Evolutionary conservation across 2,797 vertebrate species (phyloP).

Genomic region (Squalus acanthias): DNA sequence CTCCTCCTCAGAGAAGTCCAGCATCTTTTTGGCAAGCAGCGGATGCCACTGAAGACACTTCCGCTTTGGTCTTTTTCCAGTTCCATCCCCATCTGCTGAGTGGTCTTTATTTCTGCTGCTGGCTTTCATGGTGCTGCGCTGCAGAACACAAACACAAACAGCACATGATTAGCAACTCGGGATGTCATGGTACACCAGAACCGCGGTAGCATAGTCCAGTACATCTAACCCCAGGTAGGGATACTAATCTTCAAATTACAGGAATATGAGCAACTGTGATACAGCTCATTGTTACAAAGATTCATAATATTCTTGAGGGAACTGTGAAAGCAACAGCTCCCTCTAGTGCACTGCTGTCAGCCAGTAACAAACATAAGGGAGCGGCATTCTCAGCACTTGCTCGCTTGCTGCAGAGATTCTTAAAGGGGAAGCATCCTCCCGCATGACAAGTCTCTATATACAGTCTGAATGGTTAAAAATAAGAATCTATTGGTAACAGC

Average conservation of each 20-base stretch:
- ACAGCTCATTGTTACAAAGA: constrained; percentile 8
- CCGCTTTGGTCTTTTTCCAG: constrained; percentile 87
- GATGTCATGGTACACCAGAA: neutral
- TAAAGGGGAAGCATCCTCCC: constrained; percentile 18
- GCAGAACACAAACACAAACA: constrained; percentile 28
- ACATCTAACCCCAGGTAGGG: neutral
- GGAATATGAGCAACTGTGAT: neutral
- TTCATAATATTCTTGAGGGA: neutral
- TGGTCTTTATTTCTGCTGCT: constrained; percentile 86
- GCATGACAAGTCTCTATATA: neutral
- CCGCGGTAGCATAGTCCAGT: neutral
- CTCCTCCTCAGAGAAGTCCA: constrained; percentile 94
- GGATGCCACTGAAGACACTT: constrained; percentile 99
- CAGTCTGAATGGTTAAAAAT: neutral
- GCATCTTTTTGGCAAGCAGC: constrained; percentile 87
- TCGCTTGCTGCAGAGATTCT: constrained; percentile 10
- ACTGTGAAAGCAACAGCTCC: constrained; percentile 17
- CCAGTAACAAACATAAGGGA: neutral
- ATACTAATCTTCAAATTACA: constrained; percentile 10
- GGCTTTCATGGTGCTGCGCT: constrained; percentile 75
- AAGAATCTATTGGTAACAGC: neutral
- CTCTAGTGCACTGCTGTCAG: constrained; percentile 3
- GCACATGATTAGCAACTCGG: constrained; percentile 21
- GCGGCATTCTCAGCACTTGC: constrained; percentile 3
- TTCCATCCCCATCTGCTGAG: constrained; percentile 77